Base-by-base conservation (phyloP, 2,797 vertebrate species). In the Pangasius djambal region DNA sequence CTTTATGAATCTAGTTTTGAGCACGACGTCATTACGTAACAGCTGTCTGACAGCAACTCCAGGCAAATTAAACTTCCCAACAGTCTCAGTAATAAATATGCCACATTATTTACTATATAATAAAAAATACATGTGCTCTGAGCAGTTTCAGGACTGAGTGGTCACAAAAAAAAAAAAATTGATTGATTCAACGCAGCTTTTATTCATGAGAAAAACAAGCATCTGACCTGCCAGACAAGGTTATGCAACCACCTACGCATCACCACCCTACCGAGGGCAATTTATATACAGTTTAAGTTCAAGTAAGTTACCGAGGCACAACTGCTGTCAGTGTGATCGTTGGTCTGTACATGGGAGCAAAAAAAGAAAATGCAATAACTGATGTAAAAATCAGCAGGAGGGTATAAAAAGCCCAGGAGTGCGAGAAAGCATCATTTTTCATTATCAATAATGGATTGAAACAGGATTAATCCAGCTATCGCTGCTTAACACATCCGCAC, bases 211-310 rank as follows among this genome's bases (percentile, higher is more conserved):
- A 44, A 83, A 65, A 48, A 40, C 10, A 5, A 57, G 48, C 61
- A 67, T 31, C 65, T 70, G 65, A 85, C 65, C 65, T 55, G 65
- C n/a, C n/a, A 40, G 50, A 37, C 31, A 74, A 57, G 50, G 74
- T 90, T 89, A 86, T 20, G 40, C 82, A 85, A 88, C 50, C 85
- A 87, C 82, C 87, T 77, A 59, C 44, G 20, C 77, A 44, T 79
- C 70, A 28, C 89, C 61, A 75, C 88, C 63, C 88, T 10, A 55
- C 20, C 20, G 22, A 65, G 61, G 34, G 89, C 75, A 59, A 74
- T 74, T 22, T 18, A 37, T 74, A 57, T 28, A 57, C 22, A 25
- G 9, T 55, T 52, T 40, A 52, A 85, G 16, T 48, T 84, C 28
- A 50, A 67, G 59, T 18, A 48, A 84, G 61, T 50, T 48, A 67